These are phyloP conservation scores for Rattus norvegicus DNA, from an alignment of 2,113 vertebrate genomes.

Conservation along the genomic window GRCr8 NC_086039.1:33474501-33475000, in stretches of 20 bases:
- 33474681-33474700: background rate
- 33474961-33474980: background rate
- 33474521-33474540: background rate
- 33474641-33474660: background rate
- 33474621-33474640: background rate
- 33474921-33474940: background rate
- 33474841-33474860: background rate
- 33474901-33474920: background rate
- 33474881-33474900: background rate
- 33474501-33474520: background rate
- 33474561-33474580: background rate
- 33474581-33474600: background rate
- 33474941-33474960: background rate
- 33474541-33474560: background rate
- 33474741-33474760: background rate
- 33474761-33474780: background rate
- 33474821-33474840: background rate
- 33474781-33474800: background rate
- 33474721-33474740: background rate
- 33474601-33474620: background rate
- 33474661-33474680: background rate
- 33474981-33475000: background rate
- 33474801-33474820: background rate
- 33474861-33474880: background rate
- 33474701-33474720: background rate